These are phyloP conservation scores for Lacanobia wlatinum DNA, from an alignment of 2,888 invertebrate species.

Conservation along the genomic window DNA sequence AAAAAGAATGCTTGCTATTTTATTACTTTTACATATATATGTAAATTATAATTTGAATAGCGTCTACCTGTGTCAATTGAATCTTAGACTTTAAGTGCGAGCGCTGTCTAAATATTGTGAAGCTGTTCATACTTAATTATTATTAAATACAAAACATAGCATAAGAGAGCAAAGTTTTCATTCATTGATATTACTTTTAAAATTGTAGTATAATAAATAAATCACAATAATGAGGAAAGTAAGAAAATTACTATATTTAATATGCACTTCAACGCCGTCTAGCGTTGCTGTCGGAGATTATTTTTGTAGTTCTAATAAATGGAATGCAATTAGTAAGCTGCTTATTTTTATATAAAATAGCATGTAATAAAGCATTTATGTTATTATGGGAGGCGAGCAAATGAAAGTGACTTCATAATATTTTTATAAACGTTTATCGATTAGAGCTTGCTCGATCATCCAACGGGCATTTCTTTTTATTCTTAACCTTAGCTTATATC, in stretches of 20 bases:
- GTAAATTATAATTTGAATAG: neutral
- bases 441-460: constrained; percentile 40
- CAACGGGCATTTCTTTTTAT: constrained; percentile 60
- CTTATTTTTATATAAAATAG: constrained; percentile 26
- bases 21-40: constrained; percentile 3
- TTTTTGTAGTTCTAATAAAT: constrained; percentile 16
- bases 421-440: constrained; percentile 5
- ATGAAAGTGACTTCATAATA: constrained; percentile 14
- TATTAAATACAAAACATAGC: constrained; percentile 1
- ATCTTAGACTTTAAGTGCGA: neutral
- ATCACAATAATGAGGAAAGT: constrained; percentile 21
- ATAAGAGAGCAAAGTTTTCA: neutral
- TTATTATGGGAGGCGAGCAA: constrained; percentile 36
- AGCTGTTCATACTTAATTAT: neutral
- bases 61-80: neutral
- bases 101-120: neutral
- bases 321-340: constrained; percentile 16
- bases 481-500: constrained; percentile 38
- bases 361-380: constrained; percentile 7
- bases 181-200: neutral
- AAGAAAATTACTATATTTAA: neutral
- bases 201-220: neutral
- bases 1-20: constrained; percentile 3
- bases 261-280: constrained; percentile 33
- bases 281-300: constrained; percentile 30